These are phyloP conservation scores for Pseudeuparius sepicola DNA, from an alignment of 2,888 invertebrate species.

Conservation along the genomic window DNA sequence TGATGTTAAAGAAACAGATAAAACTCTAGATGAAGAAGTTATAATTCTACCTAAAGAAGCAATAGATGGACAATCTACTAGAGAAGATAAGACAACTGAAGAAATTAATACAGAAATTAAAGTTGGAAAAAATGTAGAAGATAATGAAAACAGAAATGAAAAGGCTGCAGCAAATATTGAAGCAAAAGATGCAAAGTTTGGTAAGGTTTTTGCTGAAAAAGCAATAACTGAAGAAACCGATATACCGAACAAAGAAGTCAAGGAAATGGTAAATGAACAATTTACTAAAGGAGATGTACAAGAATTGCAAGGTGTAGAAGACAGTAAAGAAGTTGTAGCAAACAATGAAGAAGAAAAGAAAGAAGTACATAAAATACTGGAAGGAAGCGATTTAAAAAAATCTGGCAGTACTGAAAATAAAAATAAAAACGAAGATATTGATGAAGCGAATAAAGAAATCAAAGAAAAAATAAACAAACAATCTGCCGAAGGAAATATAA, in stretches of 20 bases:
- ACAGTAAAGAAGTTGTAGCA: not conserved
- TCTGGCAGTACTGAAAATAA: not conserved
- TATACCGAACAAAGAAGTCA: too few species aligned
- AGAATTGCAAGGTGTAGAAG: too few species aligned
- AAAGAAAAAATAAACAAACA: too few species aligned
- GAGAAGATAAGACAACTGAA: constrained; percentile 10
- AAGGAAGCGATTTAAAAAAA: too few species aligned
- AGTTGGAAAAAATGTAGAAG: too few species aligned
- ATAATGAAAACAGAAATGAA: not conserved
- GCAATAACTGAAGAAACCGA: not conserved
- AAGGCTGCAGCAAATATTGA: constrained; percentile 4
- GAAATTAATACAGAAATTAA: too few species aligned
- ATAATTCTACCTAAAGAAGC: not conserved
- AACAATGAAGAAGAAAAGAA: constrained; percentile 1
- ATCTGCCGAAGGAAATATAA: too few species aligned
- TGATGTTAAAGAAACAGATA: not conserved
- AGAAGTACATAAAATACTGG: too few species aligned
- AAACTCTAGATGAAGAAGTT: not conserved
- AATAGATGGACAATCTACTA: not conserved
- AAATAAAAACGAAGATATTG: constrained; percentile 1
- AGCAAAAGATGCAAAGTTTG: constrained; percentile 3
- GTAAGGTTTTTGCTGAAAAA: not conserved
- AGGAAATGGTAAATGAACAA: too few species aligned
- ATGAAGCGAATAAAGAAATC: not conserved
- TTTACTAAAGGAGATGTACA: too few species aligned